Evolutionary conservation across 2,797 vertebrate species (phyloP), one percentile per base, ranked within the genome.

Genomic region (Sebastes kiyomatsui): DNA sequence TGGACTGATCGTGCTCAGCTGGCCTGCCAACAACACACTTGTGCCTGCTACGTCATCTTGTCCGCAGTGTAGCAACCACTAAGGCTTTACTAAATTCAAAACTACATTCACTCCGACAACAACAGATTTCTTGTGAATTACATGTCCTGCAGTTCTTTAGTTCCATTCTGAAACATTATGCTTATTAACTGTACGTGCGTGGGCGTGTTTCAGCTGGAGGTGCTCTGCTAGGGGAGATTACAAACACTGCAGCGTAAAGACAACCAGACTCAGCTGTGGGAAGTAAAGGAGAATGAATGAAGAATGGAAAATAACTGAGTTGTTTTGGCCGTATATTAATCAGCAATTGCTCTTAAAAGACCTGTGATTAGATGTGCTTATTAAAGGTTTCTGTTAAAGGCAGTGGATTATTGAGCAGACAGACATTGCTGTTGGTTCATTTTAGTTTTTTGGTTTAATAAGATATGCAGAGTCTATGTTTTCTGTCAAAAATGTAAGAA

Each of bases 191-290:
- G 33, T 16, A 70, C 0, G 0, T 54, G 49, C 22, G 66, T 79
- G 56, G 77, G 58, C 23, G 77, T 73, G 33, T 77, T 84, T 77
- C 35, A 60, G 23, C 28, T 60, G 14, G 20, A 71, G 42, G 32
- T 4, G 42, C 7, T 56, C 10, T 33, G 55, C 60, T 49, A 6
- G 58, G 27, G 58, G 49, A 83, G 32, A 79, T 70, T 60, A 64
- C 22, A 59, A 25, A 61, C 60, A 22, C 42, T 38, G 66, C 59
- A 35, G 16, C 22, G 33, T 14, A 18, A 61, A 70, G 9, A 69
- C 52, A 23, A 27, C n/a, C 54, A 7, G 55, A 33, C 27, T 61
- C 5, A 22, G 62, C 27, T 33, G 25, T 18, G n/a, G 42, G 73
- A 38, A 5, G 28, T 66, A 7, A 38, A 3, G 8, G 2, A 62